Base-by-base conservation (phyloP, 2,888 invertebrate genomes). In the Acleris laterana region DNA sequence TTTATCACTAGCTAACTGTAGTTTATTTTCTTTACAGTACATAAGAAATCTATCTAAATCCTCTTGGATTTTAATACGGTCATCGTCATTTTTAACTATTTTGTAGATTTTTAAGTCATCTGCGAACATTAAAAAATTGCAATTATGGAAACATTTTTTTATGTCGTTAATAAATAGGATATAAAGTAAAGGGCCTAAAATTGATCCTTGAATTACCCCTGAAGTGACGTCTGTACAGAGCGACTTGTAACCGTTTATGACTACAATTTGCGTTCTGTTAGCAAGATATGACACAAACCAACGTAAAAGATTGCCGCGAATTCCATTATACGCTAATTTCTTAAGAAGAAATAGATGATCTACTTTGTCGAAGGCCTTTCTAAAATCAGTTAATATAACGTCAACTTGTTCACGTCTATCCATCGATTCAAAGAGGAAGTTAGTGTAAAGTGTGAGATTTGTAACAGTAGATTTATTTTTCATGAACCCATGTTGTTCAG, bases 221-320 rank as follows among this genome's bases (percentile, higher is more conserved):
- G 57, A 62, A 3, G 46, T 48, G 3, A 62, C 50, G 13, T 3
- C 22, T 7, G 53, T 22, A 1, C 13, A 7, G 1, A 50, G 9
- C 5, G 68, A 68, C 19, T 19, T 17, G 19, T 38, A 60, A 0
- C 68, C 63, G 11, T 63, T 63, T 1, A 60, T 17, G 5, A 66
- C 70, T 0, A 68, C 56, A 3, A 56, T 62, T 62, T 70, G 70
- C 3, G 58, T 59, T 19, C 66, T 48, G 19, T 58, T 62, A 6
- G 58, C 17, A 3, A 69, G 50, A 17, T 72, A 72, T 11, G 70
- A 72, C 0, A 32, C n/a, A 28, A 70, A 68, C 68, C 68, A 68
- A 0, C 62, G 48, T 3, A 68, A 46, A 5, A 68, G 28, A 19
- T 62, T 58, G 2, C 69, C 68, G 2, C 57, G 55, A 2, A 69